These are phyloP conservation scores for Spongilla lacustris DNA, from an alignment of 37 sponge, comb jelly and placozoan genomes.

Conservation along the genomic window DNA sequence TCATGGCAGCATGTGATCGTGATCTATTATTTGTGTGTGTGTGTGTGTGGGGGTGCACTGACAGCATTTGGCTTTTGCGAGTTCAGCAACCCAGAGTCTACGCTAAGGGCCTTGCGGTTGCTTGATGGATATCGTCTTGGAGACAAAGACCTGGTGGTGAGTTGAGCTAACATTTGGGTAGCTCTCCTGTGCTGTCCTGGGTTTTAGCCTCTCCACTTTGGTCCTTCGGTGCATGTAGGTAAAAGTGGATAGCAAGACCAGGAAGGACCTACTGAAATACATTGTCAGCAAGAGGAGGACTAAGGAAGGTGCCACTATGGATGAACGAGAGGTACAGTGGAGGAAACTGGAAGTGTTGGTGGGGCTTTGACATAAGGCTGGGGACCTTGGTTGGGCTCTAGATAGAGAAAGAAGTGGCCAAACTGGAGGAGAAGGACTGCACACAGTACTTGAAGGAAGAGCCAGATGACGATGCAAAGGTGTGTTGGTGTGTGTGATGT, in stretches of 20 bases:
- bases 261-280: slow-evolving; percentile 80
- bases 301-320: slow-evolving; percentile 25
- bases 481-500: background rate
- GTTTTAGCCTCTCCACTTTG: too few species aligned
- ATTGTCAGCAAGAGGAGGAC: slow-evolving; percentile 58
- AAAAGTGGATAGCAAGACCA: slow-evolving; percentile 89
- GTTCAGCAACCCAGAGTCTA: slow-evolving; percentile 92
- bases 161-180: background rate
- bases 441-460: slow-evolving; percentile 53
- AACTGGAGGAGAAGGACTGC: slow-evolving; percentile 30
- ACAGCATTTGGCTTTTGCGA: slow-evolving; percentile 99
- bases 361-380: background rate
- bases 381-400: background rate
- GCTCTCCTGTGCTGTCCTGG: background rate
- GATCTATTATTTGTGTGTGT: background rate
- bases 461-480: slow-evolving; percentile 60
- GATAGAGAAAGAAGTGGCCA: slow-evolving; percentile 51
- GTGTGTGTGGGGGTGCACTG: background rate
- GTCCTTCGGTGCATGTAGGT: slow-evolving; percentile 38
- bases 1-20: too few species aligned
- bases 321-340: slow-evolving; percentile 41
- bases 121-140: slow-evolving; percentile 82
- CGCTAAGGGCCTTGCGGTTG: slow-evolving; percentile 88
- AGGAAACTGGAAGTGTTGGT: background rate
- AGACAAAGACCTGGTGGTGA: slow-evolving; percentile 83